A percentile compares a stretch with the other conserved stretches of the same genome.
Evolutionary conservation across 2,888 invertebrate genomes (phyloP).

Genomic region (Pycnomerus fuliginosus): DNA sequence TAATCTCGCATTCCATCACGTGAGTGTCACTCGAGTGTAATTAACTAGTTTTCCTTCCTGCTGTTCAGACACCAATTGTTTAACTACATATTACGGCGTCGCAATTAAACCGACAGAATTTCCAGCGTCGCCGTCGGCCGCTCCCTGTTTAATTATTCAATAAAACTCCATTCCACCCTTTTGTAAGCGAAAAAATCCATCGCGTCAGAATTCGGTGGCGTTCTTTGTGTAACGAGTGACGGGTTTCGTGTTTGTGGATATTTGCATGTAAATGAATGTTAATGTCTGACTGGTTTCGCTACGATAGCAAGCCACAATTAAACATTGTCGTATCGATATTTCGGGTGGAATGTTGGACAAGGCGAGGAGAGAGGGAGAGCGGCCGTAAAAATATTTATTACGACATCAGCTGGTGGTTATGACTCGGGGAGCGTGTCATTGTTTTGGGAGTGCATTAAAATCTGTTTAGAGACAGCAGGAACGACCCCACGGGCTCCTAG

Average conservation of each 20-base stretch:
- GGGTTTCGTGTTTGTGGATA: conserved; percentile 26
- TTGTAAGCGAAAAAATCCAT: conserved; percentile 5
- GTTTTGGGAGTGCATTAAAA: conserved; percentile 57
- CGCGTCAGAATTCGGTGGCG: conserved; percentile 21
- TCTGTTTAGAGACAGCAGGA: conserved; percentile 54
- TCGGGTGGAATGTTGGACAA: neutral
- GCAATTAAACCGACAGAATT: conserved; percentile 40
- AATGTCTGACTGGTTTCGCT: conserved; percentile 34
- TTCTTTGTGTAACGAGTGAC: conserved; percentile 23
- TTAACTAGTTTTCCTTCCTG: conserved; percentile 40
- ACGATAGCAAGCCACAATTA: conserved; percentile 41
- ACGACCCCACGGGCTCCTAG: conserved; percentile 41
- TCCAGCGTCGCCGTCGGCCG: conserved; percentile 28
- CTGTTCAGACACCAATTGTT: conserved; percentile 41
- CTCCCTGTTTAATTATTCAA: conserved; percentile 41
- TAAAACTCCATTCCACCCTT: conserved; percentile 29
- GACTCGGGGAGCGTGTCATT: conserved; percentile 47
- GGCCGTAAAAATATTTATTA: conserved; percentile 46
- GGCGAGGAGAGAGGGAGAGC: conserved; percentile 13
- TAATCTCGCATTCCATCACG: conserved; percentile 25
- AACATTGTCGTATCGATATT: conserved; percentile 41
- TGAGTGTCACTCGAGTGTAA: conserved; percentile 32
- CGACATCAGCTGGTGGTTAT: conserved; percentile 41
- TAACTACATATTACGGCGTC: conserved; percentile 39
- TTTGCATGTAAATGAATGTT: conserved; percentile 36